A percentile compares a stretch with the other conserved stretches of the same genome.
phyloP scores from a whole-genome alignment of 1,140 invertebrate species.

The Trinorchestia longiramus region DNA sequence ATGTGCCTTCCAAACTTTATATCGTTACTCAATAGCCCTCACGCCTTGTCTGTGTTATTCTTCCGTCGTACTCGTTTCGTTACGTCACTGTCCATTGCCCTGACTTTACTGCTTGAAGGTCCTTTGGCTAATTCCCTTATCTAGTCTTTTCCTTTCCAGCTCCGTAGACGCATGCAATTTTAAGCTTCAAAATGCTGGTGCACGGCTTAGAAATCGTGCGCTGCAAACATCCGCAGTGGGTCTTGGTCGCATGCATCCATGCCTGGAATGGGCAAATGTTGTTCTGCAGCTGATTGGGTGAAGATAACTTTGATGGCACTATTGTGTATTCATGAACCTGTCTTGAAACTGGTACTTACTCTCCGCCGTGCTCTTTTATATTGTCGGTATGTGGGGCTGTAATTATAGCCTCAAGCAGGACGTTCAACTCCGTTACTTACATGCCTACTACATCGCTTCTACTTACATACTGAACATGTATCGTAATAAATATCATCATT shows the following conservation, averaged over 20 bases:
- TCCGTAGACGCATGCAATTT: constrained; percentile 1
- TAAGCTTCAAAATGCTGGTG: neutral
- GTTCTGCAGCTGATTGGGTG: neutral
- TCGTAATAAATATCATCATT: no score
- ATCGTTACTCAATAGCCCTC: no score
- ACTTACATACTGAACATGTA: no score
- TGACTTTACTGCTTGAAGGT: neutral
- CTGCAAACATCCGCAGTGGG: neutral
- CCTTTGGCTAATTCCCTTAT: neutral
- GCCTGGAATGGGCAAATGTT: neutral
- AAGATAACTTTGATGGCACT: constrained; percentile 15
- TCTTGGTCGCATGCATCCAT: neutral
- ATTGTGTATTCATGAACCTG: constrained; percentile 38
- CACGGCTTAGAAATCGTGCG: neutral
- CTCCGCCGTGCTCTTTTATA: neutral
- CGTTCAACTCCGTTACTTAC: neutral
- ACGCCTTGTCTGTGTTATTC: no score
- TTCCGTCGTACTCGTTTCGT: neutral
- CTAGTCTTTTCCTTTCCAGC: neutral
- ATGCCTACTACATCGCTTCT: neutral
- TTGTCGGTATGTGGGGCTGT: neutral
- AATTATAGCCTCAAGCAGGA: neutral
- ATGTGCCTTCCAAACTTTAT: no score
- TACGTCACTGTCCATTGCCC: neutral
- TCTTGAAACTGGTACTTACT: neutral